Evolutionary conservation across 2,888 invertebrate genomes (phyloP).

Genomic region (Mimachlamys varia): DNA sequence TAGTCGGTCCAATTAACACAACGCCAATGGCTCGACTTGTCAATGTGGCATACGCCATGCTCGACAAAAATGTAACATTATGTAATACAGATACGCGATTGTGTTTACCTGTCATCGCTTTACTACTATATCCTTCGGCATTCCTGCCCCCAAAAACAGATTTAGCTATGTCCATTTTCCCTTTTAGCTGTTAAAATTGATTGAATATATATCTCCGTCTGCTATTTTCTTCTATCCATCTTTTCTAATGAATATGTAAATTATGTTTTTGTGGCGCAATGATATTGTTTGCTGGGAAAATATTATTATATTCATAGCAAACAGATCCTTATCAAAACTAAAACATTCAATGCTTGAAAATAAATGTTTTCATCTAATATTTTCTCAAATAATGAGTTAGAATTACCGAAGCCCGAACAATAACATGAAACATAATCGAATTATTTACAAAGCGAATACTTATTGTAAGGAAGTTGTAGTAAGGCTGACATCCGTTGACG

Average conservation of each 20-base stretch:
- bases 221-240: constrained; percentile 33
- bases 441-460: background rate
- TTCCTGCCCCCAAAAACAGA: constrained; percentile 93
- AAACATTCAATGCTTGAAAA: background rate
- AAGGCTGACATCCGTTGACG: constrained; percentile 3
- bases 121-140: constrained; percentile 92
- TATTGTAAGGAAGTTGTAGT: background rate
- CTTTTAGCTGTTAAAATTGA: background rate
- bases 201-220: background rate
- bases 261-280: constrained; percentile 20
- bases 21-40: background rate
- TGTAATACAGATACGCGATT: background rate
- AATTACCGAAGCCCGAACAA: background rate
- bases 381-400: background rate
- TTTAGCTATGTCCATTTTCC: constrained; percentile 94
- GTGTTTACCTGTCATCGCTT: constrained; percentile 73
- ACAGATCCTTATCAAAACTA: background rate
- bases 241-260: constrained; percentile 36
- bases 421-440: background rate
- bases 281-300: background rate
- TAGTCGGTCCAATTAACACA: too few species aligned
- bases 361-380: background rate
- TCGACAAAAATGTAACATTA: background rate
- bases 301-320: background rate
- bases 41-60: constrained; percentile 49